A percentile compares a stretch with the other conserved stretches of the same genome.
Evolutionary conservation across 2,113 vertebrate genomes (phyloP).

Genomic region (Perca flavescens): DNA sequence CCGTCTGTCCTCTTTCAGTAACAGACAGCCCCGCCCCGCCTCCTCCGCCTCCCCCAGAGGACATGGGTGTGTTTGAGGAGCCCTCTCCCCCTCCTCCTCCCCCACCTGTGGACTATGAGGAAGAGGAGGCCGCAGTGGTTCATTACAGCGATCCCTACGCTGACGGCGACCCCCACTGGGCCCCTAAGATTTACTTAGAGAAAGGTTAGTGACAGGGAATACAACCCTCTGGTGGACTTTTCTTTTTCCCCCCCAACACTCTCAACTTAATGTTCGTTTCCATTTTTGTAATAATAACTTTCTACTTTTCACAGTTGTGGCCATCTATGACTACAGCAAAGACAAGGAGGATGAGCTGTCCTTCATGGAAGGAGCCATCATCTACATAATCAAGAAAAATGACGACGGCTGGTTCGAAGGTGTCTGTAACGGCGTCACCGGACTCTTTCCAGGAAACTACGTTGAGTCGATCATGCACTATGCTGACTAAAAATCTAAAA

Average conservation of each 20-base stretch:
- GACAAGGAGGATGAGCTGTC: constrained; percentile 99
- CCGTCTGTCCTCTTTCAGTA: constrained; percentile 80
- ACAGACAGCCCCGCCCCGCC: constrained; percentile 97
- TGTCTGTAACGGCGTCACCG: constrained; percentile 95
- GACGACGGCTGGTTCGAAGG: constrained; percentile 99
- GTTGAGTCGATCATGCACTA: constrained; percentile 99
- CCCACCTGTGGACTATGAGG: constrained; percentile 96
- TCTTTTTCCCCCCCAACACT: neutral
- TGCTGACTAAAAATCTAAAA: constrained; percentile 87
- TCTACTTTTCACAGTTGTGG: constrained; percentile 87
- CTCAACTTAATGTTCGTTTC: neutral
- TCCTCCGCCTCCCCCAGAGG: constrained; percentile 95
- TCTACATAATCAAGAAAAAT: constrained; percentile 99
- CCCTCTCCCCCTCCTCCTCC: constrained; percentile 94
- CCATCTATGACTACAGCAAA: constrained; percentile 98
- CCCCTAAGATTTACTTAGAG: constrained; percentile 95
- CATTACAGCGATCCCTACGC: constrained; percentile 97
- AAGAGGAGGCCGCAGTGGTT: constrained; percentile 95
- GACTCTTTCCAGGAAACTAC: constrained; percentile 98
- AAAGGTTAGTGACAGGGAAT: constrained; percentile 87
- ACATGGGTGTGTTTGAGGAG: constrained; percentile 95
- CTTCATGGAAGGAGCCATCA: constrained; percentile 98
- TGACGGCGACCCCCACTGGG: constrained; percentile 97
- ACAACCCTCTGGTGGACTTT: accelerated
- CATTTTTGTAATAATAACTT: neutral